Percentiles rank a stretch among this genome's conserved stretches.
phyloP scores from a whole-genome alignment of 2,888 invertebrate species.

The Drosophila limbata region DNA sequence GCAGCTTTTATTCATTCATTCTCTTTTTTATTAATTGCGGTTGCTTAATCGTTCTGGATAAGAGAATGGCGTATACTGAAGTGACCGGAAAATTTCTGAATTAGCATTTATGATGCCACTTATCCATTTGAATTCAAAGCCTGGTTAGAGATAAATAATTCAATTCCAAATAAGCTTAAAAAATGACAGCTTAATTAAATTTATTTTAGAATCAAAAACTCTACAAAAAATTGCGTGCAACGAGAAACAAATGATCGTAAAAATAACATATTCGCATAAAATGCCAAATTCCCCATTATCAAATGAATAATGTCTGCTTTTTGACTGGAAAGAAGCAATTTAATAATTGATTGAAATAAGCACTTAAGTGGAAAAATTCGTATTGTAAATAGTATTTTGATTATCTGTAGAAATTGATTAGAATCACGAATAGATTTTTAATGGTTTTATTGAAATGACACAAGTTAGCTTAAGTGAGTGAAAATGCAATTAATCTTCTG shows the following conservation, averaged over 20 bases:
- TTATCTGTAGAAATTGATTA: constrained; percentile 21
- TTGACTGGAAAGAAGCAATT: not conserved
- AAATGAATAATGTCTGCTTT: constrained; percentile 7
- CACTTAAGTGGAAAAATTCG: constrained; percentile 26
- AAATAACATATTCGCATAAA: not conserved
- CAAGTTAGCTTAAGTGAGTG: constrained; percentile 10
- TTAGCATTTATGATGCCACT: not conserved
- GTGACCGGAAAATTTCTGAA: not conserved
- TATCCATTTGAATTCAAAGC: not conserved
- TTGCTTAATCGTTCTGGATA: constrained; percentile 1
- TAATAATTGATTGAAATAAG: constrained; percentile 14
- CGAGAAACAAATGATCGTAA: not conserved
- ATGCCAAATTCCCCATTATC: not conserved
- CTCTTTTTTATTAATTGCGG: constrained; percentile 1
- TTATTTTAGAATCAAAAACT: not conserved
- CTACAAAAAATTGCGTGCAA: not conserved
- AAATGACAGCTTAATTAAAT: not conserved
- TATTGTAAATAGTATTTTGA: constrained; percentile 7
- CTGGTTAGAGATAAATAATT: not conserved
- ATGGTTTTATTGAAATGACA: constrained; percentile 27
- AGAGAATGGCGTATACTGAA: not conserved
- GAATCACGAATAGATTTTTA: constrained; percentile 28
- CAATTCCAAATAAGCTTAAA: not conserved
- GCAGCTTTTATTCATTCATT: constrained; percentile 1
- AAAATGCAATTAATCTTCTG: constrained; percentile 19